A percentile compares a stretch with the other conserved stretches of the same genome.
phyloP scores from a whole-genome alignment of 2,797 vertebrate genomes.

The Tenualosa ilisha region DNA sequence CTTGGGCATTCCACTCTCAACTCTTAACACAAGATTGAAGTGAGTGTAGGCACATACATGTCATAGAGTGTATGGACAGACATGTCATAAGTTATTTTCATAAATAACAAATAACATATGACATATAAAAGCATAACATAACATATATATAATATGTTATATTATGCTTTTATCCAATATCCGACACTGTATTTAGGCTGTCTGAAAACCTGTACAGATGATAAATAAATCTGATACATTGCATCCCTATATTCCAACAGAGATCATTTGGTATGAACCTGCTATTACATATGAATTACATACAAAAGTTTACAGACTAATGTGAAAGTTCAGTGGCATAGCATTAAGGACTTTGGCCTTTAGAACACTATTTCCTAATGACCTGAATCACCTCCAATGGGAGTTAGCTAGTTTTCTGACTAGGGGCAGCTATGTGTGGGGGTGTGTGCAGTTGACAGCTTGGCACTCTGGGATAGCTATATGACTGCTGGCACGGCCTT shows the following conservation, averaged over 20 bases:
- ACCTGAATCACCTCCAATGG: not conserved
- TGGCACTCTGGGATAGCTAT: not conserved
- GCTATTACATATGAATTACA: not conserved
- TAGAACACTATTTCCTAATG: not conserved
- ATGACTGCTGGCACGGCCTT: not conserved
- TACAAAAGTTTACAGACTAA: not conserved
- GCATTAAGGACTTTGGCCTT: not conserved
- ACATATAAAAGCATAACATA: too few species aligned
- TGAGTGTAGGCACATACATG: too few species aligned
- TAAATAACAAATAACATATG: too few species aligned
- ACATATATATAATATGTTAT: not conserved
- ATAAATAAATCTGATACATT: not conserved
- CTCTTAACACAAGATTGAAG: not conserved
- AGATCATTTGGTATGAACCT: not conserved
- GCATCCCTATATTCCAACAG: not conserved
- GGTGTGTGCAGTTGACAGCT: not conserved
- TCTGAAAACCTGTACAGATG: too few species aligned
- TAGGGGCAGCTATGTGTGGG: not conserved
- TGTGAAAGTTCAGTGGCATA: not conserved
- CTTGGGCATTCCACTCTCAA: not conserved
- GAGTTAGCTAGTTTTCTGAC: not conserved
- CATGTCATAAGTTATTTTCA: too few species aligned
- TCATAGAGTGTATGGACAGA: too few species aligned
- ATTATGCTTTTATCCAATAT: too few species aligned
- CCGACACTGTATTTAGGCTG: not conserved